Percentiles rank a stretch among this genome's conserved stretches.
These are phyloP conservation scores for Gnathonemus longibarbis DNA, from an alignment of 2,113 vertebrate genomes.

Conservation along the genomic window DNA sequence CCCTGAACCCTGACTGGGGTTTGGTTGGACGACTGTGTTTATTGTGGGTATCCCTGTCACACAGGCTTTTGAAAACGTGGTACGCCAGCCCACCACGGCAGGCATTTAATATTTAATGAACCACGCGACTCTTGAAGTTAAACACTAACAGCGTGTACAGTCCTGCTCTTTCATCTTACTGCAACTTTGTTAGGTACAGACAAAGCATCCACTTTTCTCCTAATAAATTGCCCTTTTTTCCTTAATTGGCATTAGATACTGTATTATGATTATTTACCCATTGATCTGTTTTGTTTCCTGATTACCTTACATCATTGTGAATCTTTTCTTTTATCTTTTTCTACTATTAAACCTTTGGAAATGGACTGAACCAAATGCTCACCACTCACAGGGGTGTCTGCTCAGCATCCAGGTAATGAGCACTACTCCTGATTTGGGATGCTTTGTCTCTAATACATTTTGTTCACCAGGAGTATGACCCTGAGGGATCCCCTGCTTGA, in stretches of 20 bases:
- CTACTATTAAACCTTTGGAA: neutral
- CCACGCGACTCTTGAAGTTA: neutral
- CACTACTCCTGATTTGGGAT: neutral
- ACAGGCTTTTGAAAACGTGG: neutral
- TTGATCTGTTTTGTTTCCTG: neutral
- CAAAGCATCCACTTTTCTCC: neutral
- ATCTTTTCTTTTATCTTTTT: neutral
- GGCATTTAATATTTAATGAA: neutral
- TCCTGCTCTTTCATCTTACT: neutral
- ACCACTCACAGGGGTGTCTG: neutral
- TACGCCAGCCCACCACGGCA: neutral
- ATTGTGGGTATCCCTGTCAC: neutral
- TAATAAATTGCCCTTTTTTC: neutral
- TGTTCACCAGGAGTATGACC: neutral
- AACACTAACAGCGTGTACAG: neutral
- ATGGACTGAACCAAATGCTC: neutral
- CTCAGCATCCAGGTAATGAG: neutral
- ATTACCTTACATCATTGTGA: neutral
- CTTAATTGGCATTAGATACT: neutral
- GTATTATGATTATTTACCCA: neutral
- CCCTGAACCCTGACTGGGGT: neutral
- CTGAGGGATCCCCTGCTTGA: neutral
- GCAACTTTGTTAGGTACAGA: neutral
- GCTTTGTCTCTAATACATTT: neutral
- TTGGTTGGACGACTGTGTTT: neutral